Evolutionary conservation across 1,140 invertebrate species (phyloP).

Genomic region (Dolichoris vasculosae): DNA sequence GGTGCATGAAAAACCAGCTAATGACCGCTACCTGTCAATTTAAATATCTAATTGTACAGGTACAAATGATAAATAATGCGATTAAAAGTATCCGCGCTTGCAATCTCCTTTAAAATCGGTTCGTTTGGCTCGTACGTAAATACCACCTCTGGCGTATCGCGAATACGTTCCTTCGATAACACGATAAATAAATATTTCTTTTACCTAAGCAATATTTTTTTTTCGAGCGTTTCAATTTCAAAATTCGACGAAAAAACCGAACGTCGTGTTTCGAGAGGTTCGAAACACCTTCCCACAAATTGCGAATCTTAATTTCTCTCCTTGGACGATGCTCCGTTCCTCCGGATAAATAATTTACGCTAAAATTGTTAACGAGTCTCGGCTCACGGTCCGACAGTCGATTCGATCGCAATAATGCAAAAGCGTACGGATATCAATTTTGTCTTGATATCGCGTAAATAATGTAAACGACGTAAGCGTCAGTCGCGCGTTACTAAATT

Average conservation of each 20-base stretch:
- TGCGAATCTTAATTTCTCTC: no score
- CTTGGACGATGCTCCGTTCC: no score
- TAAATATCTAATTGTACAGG: constrained; percentile 2
- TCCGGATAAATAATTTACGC: no score
- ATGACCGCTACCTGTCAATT: not conserved
- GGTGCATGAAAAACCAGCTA: not conserved
- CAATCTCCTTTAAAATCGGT: not conserved
- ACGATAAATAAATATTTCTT: not conserved
- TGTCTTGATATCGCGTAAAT: constrained; percentile 2
- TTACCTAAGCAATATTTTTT: not conserved
- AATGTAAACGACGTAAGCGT: no score
- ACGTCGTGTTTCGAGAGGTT: no score
- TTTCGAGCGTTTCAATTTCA: not conserved
- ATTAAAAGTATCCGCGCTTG: not conserved
- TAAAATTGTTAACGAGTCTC: no score
- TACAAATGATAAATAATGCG: not conserved
- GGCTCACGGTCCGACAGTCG: no score
- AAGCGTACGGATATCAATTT: constrained; percentile 11
- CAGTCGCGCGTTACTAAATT: not conserved
- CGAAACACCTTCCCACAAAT: no score
- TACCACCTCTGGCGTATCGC: not conserved
- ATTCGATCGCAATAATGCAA: not conserved
- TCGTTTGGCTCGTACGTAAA: not conserved
- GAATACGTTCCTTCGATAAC: not conserved
- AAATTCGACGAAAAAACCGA: constrained; percentile 10